A percentile compares a stretch with the other conserved stretches of the same genome.
Conservation (phyloP, 2,113 vertebrate genomes). For the Dermatemys mawii region DNA sequence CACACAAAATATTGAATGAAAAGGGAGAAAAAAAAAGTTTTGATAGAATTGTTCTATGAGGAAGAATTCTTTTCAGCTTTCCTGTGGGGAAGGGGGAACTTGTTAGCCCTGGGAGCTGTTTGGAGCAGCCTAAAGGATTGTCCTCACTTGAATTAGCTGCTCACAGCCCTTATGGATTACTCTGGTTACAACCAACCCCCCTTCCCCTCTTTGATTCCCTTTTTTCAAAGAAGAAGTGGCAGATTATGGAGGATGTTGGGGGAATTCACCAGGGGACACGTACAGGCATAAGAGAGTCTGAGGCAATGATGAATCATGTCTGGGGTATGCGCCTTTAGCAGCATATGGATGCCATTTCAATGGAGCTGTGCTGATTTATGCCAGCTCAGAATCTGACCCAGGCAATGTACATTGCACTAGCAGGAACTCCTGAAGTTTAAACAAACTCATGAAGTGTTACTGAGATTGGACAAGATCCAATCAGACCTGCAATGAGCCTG, state of each 20-base stretch:
- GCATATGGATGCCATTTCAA: not conserved
- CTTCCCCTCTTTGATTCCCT: not conserved
- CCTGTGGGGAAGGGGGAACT: not conserved
- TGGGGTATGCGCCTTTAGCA: not conserved
- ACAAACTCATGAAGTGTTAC: too few relatives aligned
- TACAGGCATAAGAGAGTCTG: not conserved
- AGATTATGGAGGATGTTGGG: not conserved
- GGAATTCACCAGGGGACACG: not conserved
- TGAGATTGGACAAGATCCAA: too few relatives aligned
- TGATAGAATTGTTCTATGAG: not conserved
- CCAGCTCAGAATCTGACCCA: too few relatives aligned
- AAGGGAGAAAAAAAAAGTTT: not conserved
- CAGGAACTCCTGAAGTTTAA: too few relatives aligned
- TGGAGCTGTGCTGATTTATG: not conserved
- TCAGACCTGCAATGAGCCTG: too few relatives aligned
- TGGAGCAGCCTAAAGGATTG: not conserved
- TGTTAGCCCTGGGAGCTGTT: not conserved
- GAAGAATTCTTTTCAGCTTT: accelerated
- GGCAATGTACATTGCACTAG: too few relatives aligned
- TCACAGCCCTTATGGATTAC: not conserved
- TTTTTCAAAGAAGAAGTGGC: not conserved
- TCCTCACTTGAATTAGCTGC: not conserved
- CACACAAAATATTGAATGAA: not conserved
- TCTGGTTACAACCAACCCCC: not conserved
- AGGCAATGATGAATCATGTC: not conserved